These are phyloP conservation scores for Xanthorhoe spadicearia DNA, from an alignment of 2,888 invertebrate genomes.

Conservation along the genomic window DNA sequence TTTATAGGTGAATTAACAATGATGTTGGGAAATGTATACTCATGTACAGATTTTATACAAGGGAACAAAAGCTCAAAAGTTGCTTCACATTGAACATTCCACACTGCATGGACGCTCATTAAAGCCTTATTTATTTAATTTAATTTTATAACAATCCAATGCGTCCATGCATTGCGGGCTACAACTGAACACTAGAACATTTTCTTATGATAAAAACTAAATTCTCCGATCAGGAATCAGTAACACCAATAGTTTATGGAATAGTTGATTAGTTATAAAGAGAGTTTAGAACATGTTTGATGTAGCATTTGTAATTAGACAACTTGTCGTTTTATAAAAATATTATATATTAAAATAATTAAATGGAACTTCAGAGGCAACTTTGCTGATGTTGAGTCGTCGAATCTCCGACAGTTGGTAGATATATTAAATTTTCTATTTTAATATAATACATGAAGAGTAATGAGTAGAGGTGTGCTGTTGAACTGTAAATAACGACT, in stretches of 20 bases:
- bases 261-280: constrained; percentile 72
- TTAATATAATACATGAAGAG: constrained; percentile 77
- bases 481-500: constrained; percentile 69
- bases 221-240: constrained; percentile 64
- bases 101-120: constrained; percentile 43
- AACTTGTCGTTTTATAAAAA: constrained; percentile 71
- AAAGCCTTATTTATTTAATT: constrained; percentile 30
- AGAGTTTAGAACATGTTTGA: constrained; percentile 72
- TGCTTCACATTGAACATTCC: constrained; percentile 46
- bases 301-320: constrained; percentile 81
- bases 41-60: constrained; percentile 63
- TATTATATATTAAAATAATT: constrained; percentile 47
- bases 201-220: constrained; percentile 62
- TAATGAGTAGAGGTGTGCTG: constrained; percentile 71
- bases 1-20: constrained; percentile 65
- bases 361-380: constrained; percentile 59
- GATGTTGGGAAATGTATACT: constrained; percentile 49
- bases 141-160: constrained; percentile 43
- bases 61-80: constrained; percentile 68
- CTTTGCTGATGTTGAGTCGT: constrained; percentile 64
- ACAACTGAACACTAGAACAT: constrained; percentile 42
- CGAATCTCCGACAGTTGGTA: constrained; percentile 77
- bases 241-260: constrained; percentile 78
- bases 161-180: constrained; percentile 44
- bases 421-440: constrained; percentile 82